These are phyloP conservation scores for Neelides sp. DNA, from an alignment of 1,140 invertebrate genomes.

Conservation along the genomic window DNA sequence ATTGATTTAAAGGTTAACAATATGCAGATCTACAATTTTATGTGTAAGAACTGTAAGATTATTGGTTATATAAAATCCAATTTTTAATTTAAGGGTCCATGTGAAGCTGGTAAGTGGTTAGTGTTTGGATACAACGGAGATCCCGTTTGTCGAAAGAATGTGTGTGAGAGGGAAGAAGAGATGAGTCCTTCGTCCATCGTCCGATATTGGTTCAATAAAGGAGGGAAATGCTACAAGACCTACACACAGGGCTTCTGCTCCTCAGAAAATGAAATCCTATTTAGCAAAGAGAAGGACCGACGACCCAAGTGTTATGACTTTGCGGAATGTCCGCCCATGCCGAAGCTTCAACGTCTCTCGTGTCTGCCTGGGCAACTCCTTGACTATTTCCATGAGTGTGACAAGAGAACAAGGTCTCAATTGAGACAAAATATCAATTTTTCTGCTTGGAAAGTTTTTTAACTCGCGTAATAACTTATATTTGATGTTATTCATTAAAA, in stretches of 20 bases:
- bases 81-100: slow-evolving; percentile 18
- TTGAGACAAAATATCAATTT: too few species aligned
- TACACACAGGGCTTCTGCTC: slow-evolving; percentile 6
- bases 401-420: too few species aligned
- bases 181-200: neutral
- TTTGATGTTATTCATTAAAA: too few species aligned
- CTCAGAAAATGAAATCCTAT: slow-evolving; percentile 10
- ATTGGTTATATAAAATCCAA: neutral
- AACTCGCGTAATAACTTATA: too few species aligned
- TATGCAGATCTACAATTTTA: neutral
- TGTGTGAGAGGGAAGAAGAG: slow-evolving; percentile 5
- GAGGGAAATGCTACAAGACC: slow-evolving; percentile 3
- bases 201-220: slow-evolving; percentile 1
- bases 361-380: slow-evolving; percentile 18
- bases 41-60: neutral
- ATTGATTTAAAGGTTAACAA: neutral
- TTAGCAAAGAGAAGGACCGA: slow-evolving; percentile 16
- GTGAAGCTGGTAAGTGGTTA: slow-evolving; percentile 22
- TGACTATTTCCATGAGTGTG: too few species aligned
- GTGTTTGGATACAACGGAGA: slow-evolving; percentile 25
- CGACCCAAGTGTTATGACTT: slow-evolving; percentile 19
- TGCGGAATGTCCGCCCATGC: neutral
- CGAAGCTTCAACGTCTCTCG: neutral
- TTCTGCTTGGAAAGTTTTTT: too few species aligned
- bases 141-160: slow-evolving; percentile 21